A percentile compares a stretch with the other conserved stretches of the same genome.
phyloP scores from a whole-genome alignment of 2,888 invertebrate genomes.

The Drosophila eohydei region DNA sequence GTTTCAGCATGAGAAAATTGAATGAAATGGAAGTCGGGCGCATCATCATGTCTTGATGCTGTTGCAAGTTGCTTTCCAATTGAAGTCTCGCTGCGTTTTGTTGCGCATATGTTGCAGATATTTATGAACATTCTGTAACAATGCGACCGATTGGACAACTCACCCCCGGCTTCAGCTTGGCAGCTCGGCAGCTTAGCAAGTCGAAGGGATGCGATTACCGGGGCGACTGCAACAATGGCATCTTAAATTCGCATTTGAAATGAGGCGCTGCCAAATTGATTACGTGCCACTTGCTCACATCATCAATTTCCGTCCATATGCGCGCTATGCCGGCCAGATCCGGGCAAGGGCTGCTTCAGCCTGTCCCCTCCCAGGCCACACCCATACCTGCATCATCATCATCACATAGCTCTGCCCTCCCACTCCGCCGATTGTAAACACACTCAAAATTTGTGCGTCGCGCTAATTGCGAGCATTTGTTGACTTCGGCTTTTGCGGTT shows the following conservation, averaged over 20 bases:
- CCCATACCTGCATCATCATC: constrained; percentile 15
- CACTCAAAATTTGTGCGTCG: constrained; percentile 66
- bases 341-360: constrained; percentile 35
- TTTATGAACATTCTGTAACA: constrained; percentile 29
- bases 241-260: constrained; percentile 79
- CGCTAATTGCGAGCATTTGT: constrained; percentile 76
- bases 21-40: background rate
- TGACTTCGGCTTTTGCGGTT: constrained; percentile 57
- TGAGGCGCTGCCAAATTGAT: constrained; percentile 73
- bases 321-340: constrained; percentile 52
- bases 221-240: constrained; percentile 64
- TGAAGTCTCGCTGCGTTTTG: constrained; percentile 12
- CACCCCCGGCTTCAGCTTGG: constrained; percentile 11
- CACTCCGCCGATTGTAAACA: constrained; percentile 24
- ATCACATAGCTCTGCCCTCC: constrained; percentile 18
- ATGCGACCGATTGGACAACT: constrained; percentile 20
- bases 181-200: background rate
- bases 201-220: constrained; percentile 11
- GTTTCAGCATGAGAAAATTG: constrained; percentile 15
- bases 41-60: background rate
- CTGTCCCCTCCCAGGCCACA: background rate
- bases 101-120: constrained; percentile 62
- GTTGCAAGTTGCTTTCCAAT: background rate
- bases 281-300: constrained; percentile 78
- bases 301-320: constrained; percentile 79